Base-by-base conservation (phyloP, 2,888 invertebrate species). In the Hypercompe scribonia region DNA sequence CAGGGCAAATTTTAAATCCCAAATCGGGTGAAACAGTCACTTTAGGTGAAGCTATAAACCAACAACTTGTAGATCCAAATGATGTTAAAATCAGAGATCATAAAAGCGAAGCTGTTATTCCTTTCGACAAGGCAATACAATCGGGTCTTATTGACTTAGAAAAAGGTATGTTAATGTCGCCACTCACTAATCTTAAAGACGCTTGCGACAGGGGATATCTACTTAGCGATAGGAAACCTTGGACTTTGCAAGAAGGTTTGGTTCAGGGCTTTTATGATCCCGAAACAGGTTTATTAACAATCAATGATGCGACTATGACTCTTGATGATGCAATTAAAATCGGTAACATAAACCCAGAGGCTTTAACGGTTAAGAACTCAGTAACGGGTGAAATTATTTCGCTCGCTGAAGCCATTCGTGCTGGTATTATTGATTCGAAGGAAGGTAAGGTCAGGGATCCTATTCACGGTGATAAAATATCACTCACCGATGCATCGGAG, bases 201-300 rank as follows among this genome's bases (percentile, higher is more conserved):
- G 98, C 98, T 4, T 97, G 97, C 83, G 97, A 97, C 70, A 98
- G 98, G 89, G 98, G 98, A 13, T 98, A 97, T 88, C 96, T 98
- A 64, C 92, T 98, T 46, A 98, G 97, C 85, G 97, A 98, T 46
- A 96, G 97, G 72, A 97, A 97, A 86, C 98, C 98, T 0, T 97
- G 97, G 96, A 97, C 98, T 0, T 92, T 98, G 75, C 98, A 98
- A 90, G 98, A 98, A 94, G 98, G 98, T 24, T 93, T 98, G 72
- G 97, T 98, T 39, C 97, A 98, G 90, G 97, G 97, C 77, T 96
- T 97, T 63, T 98, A 98, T 89, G 97, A 98, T 87, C 96, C 97
- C 7, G 96, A 96, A 79, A 97, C 97, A 5, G 98, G 98, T 0
- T 96, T 97, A 70, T 96, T 98, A 77, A 96, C 96, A 8, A 97